Evolutionary conservation across 2,797 vertebrate species (phyloP).

Genomic region (Dromococcyx pavoninus): DNA sequence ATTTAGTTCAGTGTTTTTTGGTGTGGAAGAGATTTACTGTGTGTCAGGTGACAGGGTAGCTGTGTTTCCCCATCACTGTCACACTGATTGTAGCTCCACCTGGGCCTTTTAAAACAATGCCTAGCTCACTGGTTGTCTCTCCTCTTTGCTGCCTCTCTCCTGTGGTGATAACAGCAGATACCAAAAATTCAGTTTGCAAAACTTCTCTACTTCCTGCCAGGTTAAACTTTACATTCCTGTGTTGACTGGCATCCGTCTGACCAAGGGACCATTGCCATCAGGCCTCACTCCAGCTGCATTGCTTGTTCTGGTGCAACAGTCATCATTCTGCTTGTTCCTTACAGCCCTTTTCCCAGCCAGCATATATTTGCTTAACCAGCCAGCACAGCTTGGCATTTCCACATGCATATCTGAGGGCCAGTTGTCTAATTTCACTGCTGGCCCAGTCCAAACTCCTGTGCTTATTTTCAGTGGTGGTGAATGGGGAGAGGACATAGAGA

Average conservation of each 20-base stretch:
- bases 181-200: background rate
- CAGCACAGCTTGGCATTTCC: background rate
- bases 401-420: background rate
- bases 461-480: background rate
- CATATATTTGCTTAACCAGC: background rate
- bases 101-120: background rate
- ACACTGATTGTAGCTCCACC: background rate
- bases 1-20: background rate
- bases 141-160: background rate
- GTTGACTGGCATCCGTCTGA: background rate
- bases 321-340: background rate
- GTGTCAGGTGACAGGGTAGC: background rate
- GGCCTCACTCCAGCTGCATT: rapidly evolving
- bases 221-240: background rate
- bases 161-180: background rate
- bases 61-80: background rate
- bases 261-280: background rate
- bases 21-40: background rate
- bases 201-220: background rate
- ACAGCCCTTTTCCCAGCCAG: background rate
- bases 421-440: background rate
- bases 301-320: background rate
- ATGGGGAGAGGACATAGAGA: background rate
- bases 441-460: background rate
- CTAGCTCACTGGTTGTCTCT: background rate